Conservation (phyloP, 2,797 vertebrate species). For the Neostethus bicornis region DNA sequence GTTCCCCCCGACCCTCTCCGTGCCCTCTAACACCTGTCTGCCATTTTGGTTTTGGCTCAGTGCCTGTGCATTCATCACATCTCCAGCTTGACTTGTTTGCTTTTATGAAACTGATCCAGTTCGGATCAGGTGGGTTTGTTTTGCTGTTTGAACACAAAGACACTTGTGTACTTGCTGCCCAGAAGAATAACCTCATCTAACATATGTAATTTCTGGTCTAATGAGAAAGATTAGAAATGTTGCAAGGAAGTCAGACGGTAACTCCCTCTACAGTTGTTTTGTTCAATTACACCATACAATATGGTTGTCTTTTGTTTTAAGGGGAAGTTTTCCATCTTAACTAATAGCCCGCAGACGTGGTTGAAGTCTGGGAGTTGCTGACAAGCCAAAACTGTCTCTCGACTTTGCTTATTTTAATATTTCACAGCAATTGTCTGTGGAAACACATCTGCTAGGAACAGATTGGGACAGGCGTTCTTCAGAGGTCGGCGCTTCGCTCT, state of each 20-base stretch:
- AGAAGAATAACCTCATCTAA: conserved; percentile 60
- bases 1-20: conserved; percentile 38
- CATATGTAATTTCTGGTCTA: conserved; percentile 43
- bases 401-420: conserved; percentile 78
- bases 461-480: conserved; percentile 75
- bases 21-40: conserved; percentile 76
- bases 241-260: conserved; percentile 40
- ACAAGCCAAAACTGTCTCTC: conserved; percentile 69
- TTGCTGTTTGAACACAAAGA: conserved; percentile 47
- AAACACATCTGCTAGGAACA: conserved; percentile 79
- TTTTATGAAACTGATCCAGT: conserved; percentile 65
- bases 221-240: conserved; percentile 64
- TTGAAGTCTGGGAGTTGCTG: conserved; percentile 73
- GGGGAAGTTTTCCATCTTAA: conserved; percentile 61
- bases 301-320: conserved; percentile 64
- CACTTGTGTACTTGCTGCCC: conserved; percentile 33
- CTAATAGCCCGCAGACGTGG: conserved; percentile 71
- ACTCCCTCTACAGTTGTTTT: conserved; percentile 58
- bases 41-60: conserved; percentile 65
- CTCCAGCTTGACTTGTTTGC: conserved; percentile 52
- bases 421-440: conserved; percentile 78
- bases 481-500: conserved; percentile 56
- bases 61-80: conserved; percentile 66
- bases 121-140: conserved; percentile 49
- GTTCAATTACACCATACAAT: conserved; percentile 58